Percentiles rank a stretch among this genome's conserved stretches.
Conservation (phyloP, 2,888 invertebrate genomes). For the Unio pictorum region DNA sequence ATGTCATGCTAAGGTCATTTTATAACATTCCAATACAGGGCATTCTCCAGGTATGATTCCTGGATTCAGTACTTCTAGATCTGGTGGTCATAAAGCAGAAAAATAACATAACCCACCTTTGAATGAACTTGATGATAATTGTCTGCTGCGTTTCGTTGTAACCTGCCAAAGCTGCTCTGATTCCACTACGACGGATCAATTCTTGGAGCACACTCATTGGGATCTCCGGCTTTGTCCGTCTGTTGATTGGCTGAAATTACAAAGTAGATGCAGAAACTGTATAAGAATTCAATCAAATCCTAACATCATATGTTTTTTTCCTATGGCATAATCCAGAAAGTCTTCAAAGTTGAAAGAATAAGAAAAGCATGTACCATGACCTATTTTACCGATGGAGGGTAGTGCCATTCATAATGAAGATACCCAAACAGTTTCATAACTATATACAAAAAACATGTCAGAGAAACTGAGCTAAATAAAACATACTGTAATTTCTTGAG, state of each 20-base stretch:
- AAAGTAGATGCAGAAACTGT: constrained; percentile 4
- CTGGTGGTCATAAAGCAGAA: neutral
- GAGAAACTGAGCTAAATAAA: too few species aligned
- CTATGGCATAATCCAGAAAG: too few species aligned
- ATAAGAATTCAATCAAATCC: too few species aligned
- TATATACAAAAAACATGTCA: too few species aligned
- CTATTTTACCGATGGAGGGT: too few species aligned
- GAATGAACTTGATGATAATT: constrained; percentile 80
- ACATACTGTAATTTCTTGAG: too few species aligned
- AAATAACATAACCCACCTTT: constrained; percentile 37
- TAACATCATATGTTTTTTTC: too few species aligned
- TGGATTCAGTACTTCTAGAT: neutral
- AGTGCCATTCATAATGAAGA: too few species aligned
- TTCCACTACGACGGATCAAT: constrained; percentile 84
- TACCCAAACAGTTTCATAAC: too few species aligned
- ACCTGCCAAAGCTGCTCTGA: constrained; percentile 83
- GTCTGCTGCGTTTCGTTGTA: constrained; percentile 80
- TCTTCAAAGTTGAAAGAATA: too few species aligned
- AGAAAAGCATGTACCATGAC: too few species aligned
- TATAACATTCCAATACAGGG: neutral
- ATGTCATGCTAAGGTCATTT: neutral
- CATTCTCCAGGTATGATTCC: neutral
- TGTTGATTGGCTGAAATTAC: constrained; percentile 20
- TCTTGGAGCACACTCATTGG: constrained; percentile 89
- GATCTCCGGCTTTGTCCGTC: constrained; percentile 78